Percentiles rank a stretch among this genome's conserved stretches.
Evolutionary conservation across 2,888 invertebrate genomes (phyloP).

Genomic region (Rotaria magnacalcarata): DNA sequence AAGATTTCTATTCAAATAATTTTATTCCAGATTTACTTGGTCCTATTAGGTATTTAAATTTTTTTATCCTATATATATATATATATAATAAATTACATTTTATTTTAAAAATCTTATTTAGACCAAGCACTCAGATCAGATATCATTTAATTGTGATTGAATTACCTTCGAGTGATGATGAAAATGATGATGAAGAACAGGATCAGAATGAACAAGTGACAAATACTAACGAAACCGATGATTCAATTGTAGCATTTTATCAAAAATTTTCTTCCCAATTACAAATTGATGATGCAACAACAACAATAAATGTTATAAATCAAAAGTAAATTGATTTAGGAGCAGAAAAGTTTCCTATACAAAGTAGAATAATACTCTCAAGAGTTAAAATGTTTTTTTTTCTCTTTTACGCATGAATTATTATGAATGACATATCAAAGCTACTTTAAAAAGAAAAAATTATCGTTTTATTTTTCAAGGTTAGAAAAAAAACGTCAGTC

Average conservation of each 20-base stretch:
- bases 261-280: not conserved
- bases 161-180: not conserved
- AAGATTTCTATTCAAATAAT: conserved; percentile 17
- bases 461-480: no score
- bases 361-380: no score
- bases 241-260: not conserved
- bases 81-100: not conserved
- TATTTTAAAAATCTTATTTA: not conserved
- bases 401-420: no score
- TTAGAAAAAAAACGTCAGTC: no score
- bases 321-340: not conserved
- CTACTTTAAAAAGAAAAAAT: no score
- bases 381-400: no score
- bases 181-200: not conserved
- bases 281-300: not conserved
- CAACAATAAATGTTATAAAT: not conserved
- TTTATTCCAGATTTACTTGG: conserved; percentile 8
- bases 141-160: conserved; percentile 29
- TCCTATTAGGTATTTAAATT: not conserved
- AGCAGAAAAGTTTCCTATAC: no score
- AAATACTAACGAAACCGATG: not conserved
- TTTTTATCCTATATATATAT: not conserved
- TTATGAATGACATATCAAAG: no score
- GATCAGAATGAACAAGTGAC: not conserved
- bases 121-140: conserved; percentile 16